Evolutionary conservation across 23 tunicate species (phyloP).

Genomic region (Phallusia fumigata): DNA sequence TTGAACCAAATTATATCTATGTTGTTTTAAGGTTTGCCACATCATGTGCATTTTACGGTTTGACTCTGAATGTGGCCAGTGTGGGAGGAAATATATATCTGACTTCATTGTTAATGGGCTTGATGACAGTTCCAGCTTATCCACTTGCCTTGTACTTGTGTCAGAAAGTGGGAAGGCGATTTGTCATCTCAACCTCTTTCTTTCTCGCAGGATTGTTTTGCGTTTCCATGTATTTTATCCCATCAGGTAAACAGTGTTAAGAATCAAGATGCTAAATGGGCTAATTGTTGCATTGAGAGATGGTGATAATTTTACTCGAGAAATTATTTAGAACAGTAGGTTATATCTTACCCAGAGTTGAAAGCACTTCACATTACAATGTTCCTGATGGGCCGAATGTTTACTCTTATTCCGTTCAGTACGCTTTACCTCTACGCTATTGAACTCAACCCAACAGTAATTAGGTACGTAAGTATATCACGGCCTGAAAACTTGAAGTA

Average conservation of each 20-base stretch:
- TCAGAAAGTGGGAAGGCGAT: constrained; percentile 25
- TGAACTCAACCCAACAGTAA: constrained; percentile 34
- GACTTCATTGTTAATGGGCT: constrained; percentile 26
- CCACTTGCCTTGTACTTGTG: constrained; percentile 10
- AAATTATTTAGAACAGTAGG: too few relatives aligned
- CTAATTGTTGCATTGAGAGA: too few relatives aligned
- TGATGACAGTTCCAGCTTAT: constrained; percentile 20
- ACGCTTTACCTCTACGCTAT: constrained; percentile 26
- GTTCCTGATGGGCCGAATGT: constrained; percentile 16
- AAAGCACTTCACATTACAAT: not conserved
- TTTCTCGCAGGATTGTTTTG: constrained; percentile 28
- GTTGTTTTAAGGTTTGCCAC: constrained; percentile 22
- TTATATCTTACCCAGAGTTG: not conserved
- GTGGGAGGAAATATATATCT: constrained; percentile 38
- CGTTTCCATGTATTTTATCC: constrained; percentile 4
- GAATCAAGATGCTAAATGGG: too few relatives aligned
- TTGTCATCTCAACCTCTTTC: constrained; percentile 13
- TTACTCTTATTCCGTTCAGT: constrained; percentile 20
- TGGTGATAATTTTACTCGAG: too few relatives aligned
- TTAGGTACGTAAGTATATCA: too few relatives aligned
- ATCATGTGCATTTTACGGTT: constrained; percentile 51
- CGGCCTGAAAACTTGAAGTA: too few relatives aligned
- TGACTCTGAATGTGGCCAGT: constrained; percentile 47
- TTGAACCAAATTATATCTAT: too few relatives aligned
- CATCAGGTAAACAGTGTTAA: constrained; percentile 22